Percentiles rank a stretch among this genome's conserved stretches.
Conservation (phyloP, 30 jellyfish, hydroid and myxozoan genomes). For the Cassiopea andromeda region DNA sequence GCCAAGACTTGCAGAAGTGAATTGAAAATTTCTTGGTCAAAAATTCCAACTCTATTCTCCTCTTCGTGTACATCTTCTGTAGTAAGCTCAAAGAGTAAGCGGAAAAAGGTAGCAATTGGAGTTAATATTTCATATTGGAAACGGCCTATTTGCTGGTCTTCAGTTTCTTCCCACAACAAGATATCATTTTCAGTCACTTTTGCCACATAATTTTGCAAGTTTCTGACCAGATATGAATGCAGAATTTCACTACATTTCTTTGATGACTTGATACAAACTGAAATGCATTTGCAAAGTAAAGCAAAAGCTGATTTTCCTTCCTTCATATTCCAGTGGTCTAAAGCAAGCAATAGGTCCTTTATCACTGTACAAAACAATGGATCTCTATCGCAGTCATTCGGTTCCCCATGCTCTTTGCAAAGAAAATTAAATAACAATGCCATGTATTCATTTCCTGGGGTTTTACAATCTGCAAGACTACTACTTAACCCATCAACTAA, state of each 20-base stretch:
- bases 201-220: background rate
- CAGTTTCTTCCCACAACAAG: background rate
- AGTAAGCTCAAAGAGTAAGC: conserved; percentile 4
- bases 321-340: background rate
- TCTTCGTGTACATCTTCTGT: background rate
- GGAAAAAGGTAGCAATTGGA: conserved; percentile 15
- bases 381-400: background rate
- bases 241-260: background rate
- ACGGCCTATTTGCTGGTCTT: background rate
- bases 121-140: background rate
- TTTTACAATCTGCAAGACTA: background rate
- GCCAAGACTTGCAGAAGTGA: conserved; percentile 25
- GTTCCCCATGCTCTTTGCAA: background rate
- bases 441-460: conserved; percentile 19
- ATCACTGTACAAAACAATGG: background rate
- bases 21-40: conserved; percentile 9
- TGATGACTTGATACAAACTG: background rate
- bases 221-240: background rate
- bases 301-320: background rate
- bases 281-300: conserved; percentile 9
- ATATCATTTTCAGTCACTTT: conserved; percentile 1
- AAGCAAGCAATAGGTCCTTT: background rate
- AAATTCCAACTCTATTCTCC: background rate
- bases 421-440: background rate
- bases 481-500: background rate